phyloP scores from a whole-genome alignment of 2,888 invertebrate species.

The Flexamia atlantica region DNA sequence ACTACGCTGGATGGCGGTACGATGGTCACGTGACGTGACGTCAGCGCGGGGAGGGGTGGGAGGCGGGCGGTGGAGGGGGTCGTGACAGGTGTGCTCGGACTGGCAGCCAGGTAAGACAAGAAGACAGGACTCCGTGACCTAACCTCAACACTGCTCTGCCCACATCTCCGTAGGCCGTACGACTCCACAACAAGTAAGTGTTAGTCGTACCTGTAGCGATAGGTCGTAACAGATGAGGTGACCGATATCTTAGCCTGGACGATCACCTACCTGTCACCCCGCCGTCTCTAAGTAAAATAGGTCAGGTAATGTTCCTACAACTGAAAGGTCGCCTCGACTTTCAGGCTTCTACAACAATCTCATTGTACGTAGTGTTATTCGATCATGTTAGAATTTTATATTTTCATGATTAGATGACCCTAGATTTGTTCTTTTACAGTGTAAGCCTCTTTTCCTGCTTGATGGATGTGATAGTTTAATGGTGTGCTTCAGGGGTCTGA shows the following conservation, averaged over 20 bases:
- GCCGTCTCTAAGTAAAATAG: constrained; percentile 21
- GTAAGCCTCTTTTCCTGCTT: too few species aligned
- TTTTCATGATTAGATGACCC: too few species aligned
- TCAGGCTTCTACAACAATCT: not conserved
- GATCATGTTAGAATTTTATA: too few species aligned
- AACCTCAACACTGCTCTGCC: constrained; percentile 6
- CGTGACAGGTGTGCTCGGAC: constrained; percentile 53
- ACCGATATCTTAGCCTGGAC: constrained; percentile 17
- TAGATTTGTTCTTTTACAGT: too few species aligned
- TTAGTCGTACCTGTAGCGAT: not conserved
- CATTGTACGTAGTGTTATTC: too few species aligned
- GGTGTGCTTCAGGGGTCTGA: too few species aligned
- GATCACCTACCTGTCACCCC: constrained; percentile 33
- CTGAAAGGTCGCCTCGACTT: constrained; percentile 31
- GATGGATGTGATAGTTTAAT: too few species aligned
- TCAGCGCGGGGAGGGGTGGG: constrained; percentile 28
- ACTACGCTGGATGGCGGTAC: constrained; percentile 53
- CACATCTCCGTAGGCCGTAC: not conserved
- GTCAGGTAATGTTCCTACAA: too few species aligned
- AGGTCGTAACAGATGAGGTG: not conserved
- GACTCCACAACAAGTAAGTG: not conserved
- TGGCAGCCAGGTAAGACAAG: not conserved
- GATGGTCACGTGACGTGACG: constrained; percentile 56
- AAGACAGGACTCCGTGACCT: not conserved
- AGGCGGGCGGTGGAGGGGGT: constrained; percentile 20